Evolutionary conservation across 2,888 invertebrate genomes (phyloP), one percentile per base, ranked within the genome.

Genomic region (Cephus nigrinus): DNA sequence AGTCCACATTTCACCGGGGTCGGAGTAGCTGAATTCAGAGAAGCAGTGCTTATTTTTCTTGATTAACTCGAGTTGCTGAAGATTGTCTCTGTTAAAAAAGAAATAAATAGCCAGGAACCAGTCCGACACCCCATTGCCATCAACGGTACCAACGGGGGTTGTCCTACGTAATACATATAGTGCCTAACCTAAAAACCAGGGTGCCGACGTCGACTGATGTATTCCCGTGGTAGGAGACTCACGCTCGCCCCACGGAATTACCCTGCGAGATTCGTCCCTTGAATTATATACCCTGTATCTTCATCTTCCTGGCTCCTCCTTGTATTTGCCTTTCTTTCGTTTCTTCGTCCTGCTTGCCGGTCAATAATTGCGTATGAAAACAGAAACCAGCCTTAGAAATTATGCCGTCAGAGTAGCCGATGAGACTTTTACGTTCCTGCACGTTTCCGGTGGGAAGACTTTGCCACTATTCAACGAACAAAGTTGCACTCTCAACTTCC

Each of bases 1-100:
- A 74, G 36, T 74, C 34, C 74, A 33, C 74, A 35, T 74, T 36
- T 74, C 74, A 33, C 35, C 35, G n/a, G 40, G 36, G 72, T 72
- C 71, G 32, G 4, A 71, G 71, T 33, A 15, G 71, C 75, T 75
- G 72, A 76, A 36, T 68, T 75, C 76, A 77, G 36, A 74, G 71
- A 74, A 74, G 55, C 68, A 71, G 78, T 82, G 82, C 84, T 84
- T 85, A 83, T 84, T 81, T 85, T 84, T 80, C 82, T 78, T 80
- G 79, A 84, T 84, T 84, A 85, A 84, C 80, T 82, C 73, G 80
- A 76, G 81, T 80, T 79, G 75, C 31, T 68, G 77, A 80, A 81
- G 75, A 81, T 80, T 75, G 77, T 75, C 73, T 40, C 75, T 32
- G 74, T 69, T 78, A 73, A 73, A 68, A 72, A 75, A 35, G 34